phyloP scores from a whole-genome alignment of 2,888 invertebrate genomes.

The Atherix ibis region DNA sequence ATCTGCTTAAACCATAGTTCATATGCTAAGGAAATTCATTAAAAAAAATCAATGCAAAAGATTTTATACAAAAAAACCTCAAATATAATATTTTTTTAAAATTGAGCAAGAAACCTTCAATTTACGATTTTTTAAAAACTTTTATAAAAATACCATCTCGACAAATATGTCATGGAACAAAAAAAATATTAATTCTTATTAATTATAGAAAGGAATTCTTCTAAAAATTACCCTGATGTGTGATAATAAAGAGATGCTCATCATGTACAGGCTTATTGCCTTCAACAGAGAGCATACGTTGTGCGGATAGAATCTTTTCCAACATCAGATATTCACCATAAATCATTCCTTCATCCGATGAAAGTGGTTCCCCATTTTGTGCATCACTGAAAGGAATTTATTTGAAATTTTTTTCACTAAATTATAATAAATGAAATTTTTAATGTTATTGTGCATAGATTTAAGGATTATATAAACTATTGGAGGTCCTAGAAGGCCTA shows the following conservation, averaged over 20 bases:
- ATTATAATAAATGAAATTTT: background rate
- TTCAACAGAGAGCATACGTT: conserved; percentile 62
- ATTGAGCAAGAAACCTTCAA: background rate
- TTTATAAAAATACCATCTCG: no score
- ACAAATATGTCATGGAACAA: no score
- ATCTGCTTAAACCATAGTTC: conserved; percentile 99
- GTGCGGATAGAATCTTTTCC: conserved; percentile 69
- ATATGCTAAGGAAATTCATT: conserved; percentile 52
- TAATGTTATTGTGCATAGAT: background rate
- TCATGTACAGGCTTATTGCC: conserved; percentile 72
- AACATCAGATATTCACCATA: conserved; percentile 85
- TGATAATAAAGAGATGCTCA: conserved; percentile 93
- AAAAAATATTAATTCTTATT: no score
- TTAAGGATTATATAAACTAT: background rate
- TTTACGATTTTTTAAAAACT: background rate
- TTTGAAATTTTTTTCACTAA: background rate
- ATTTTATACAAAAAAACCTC: no score
- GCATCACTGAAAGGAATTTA: conserved; percentile 5
- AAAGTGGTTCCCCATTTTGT: conserved; percentile 41
- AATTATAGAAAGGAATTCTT: no score
- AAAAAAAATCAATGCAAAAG: background rate
- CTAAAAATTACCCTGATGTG: conserved; percentile 95
- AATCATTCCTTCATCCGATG: conserved; percentile 62
- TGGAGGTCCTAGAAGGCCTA: background rate
- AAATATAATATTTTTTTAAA: background rate